Base-by-base conservation (phyloP, 1,140 invertebrate genomes). In the Drosophila gunungcola region DNA sequence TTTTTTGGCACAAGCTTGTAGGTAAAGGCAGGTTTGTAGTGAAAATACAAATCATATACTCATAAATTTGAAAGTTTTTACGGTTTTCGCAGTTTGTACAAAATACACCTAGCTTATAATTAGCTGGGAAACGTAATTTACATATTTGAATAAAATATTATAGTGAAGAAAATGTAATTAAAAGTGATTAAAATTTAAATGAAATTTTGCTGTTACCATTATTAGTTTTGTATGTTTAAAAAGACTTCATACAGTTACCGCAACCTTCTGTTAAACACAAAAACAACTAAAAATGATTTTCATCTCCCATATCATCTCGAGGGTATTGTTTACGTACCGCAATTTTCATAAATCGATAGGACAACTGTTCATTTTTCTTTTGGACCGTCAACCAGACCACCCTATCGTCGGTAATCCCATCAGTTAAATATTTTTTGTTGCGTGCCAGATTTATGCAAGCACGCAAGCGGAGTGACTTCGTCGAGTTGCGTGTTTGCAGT, bases 401-500 rank as follows among this genome's bases (percentile, higher is more conserved):
- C 67, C 49, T 10, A 55, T 69, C 29, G 27, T 16, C 16, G 60
- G 36, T 60, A 63, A 58, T 56, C 42, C 42, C 39, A 64, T 74
- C 48, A 63, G 62, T 63, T 75, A 43, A 69, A 68, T 54, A 56
- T 69, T 43, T 57, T 43, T 72, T 63, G 46, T 80, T 84, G 80
- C 80, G 80, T 84, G 72, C 73, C 77, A 80, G 81, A 84, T 85
- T 84, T 80, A 73, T 77, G 77, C 62, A 55, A 48, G 49, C 81
- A 80, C 81, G 77, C 81, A 70, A 72, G 38, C 49, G 51, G 67
- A 46, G 62, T 85, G 81, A 84, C 81, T 84, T 85, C 64, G 77
- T 80, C 76, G 70, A 65, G 81, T 88, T 88, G 83, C 83, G 83
- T 88, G 83, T 73, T 80, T 61, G 67, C 76, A 88, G 83, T 88